These are phyloP conservation scores for Phenacoccus solenopsis DNA, from an alignment of 1,140 invertebrate species.

Conservation along the genomic window DNA sequence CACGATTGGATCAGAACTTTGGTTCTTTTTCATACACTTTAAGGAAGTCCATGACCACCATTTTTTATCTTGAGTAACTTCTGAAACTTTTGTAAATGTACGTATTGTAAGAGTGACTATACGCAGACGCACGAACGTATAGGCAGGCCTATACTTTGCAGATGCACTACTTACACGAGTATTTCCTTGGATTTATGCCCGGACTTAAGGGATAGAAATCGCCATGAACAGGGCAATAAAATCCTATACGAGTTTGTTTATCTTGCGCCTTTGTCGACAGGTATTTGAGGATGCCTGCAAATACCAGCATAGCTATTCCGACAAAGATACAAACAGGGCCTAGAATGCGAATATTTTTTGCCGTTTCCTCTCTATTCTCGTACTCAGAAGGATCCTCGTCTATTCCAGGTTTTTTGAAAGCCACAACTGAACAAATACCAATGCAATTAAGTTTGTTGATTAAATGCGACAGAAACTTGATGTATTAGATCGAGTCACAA, in stretches of 20 bases:
- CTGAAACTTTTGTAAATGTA: background rate
- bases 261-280: conserved; percentile 48
- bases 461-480: too few relatives aligned
- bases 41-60: background rate
- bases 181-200: conserved; percentile 19
- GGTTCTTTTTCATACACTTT: background rate
- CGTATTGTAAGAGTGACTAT: background rate
- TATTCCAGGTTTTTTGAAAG: background rate
- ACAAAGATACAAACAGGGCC: conserved; percentile 58
- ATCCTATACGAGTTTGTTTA: conserved; percentile 52
- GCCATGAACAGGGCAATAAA: conserved; percentile 61
- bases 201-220: conserved; percentile 49
- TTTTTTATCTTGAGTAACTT: background rate
- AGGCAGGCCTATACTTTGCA: background rate
- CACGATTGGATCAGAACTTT: background rate
- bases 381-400: background rate
- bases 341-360: conserved; percentile 53
- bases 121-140: background rate
- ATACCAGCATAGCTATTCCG: conserved; percentile 50
- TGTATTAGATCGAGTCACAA: too few relatives aligned
- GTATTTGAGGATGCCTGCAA: conserved; percentile 45
- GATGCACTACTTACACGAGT: conserved; percentile 18
- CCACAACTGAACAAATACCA: background rate
- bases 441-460: too few relatives aligned
- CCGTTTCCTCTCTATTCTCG: conserved; percentile 31